Evolutionary conservation across 1,140 invertebrate species (phyloP), one percentile per base, ranked within the genome.

Genomic region (Drosophila sproati): DNA sequence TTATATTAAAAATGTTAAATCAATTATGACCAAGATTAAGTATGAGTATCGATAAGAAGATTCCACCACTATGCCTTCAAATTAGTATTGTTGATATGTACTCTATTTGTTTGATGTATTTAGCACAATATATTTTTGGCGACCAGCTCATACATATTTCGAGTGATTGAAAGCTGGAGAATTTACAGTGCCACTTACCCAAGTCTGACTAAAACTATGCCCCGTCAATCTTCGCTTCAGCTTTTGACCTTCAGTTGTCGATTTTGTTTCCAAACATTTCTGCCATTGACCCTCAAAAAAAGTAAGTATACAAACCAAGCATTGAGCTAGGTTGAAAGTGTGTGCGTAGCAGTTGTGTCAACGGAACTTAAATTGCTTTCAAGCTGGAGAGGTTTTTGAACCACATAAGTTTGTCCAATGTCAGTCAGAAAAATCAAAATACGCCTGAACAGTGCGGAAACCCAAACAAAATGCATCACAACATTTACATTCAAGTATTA

Each of bases 301-400:
- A 48, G 7, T 8, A 39, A 29, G 48, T 59, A 73, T 39, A 60
- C 35, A 48, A 34, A 55, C 29, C 52, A 73, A 75, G 50, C 57
- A 61, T 48, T 78, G 73, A 74, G 62, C 68, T 77, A 57, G 37
- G 10, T 45, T 59, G 43, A n/a, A 41, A 28, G 43, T 37, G 20
- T 39, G 45, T 77, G 63, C 59, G 56, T 47, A 56, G 69, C 75
- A 77, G 67, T 77, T 86, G 60, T 80, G 82, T 80, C 82, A 82
- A 88, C 82, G 83, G 85, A 88, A 88, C 82, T 88, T 80, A 71
- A 87, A 87, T 80, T 88, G 82, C 60, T 66, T 63, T 78, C 62
- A 34, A 74, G 54, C 39, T 80, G 51, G 56, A 80, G 85, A 80
- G 83, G 80, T 83, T 88, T 83, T 87, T 89, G 83, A 89, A 87